These are phyloP conservation scores for Mythimna pallens DNA, from an alignment of 2,888 invertebrate species.

Conservation along the genomic window DNA sequence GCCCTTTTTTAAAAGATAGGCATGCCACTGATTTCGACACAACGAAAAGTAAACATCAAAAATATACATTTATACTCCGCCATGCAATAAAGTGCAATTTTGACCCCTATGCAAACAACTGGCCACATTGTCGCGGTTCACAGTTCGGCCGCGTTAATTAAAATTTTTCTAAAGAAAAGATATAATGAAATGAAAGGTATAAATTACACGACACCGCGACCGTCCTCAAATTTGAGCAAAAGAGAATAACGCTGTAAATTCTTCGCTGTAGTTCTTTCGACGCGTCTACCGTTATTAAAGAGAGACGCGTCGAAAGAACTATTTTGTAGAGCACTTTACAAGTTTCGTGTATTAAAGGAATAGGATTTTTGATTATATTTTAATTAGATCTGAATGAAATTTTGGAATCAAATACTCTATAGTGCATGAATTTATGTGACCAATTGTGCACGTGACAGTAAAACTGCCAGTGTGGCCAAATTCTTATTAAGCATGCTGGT, in stretches of 20 bases:
- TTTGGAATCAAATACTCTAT: neutral
- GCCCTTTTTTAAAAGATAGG: slow-evolving; percentile 5
- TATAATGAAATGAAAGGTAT: too few species aligned
- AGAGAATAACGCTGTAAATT: neutral
- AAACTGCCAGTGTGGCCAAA: slow-evolving; percentile 40
- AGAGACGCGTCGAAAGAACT: neutral
- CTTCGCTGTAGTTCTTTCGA: too few species aligned
- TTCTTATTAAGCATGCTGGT: slow-evolving; percentile 36
- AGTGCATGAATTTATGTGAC: slow-evolving; percentile 30
- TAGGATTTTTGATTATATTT: slow-evolving; percentile 5
- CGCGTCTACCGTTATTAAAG: too few species aligned
- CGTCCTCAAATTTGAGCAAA: neutral
- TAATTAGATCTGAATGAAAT: neutral
- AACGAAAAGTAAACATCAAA: slow-evolving; percentile 15
- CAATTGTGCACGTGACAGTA: slow-evolving; percentile 38
- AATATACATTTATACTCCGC: slow-evolving; percentile 1
- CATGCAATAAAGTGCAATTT: slow-evolving; percentile 44
- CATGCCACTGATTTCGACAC: slow-evolving; percentile 37
- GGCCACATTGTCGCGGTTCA: slow-evolving; percentile 18
- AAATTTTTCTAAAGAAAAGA: neutral
- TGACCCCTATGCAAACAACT: slow-evolving; percentile 21
- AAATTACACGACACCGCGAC: neutral
- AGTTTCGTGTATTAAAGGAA: neutral
- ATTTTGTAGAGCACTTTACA: slow-evolving; percentile 2
- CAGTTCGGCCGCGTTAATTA: neutral